Percentiles rank a stretch among this genome's conserved stretches.
Evolutionary conservation across 2,113 vertebrate genomes (phyloP).

Genomic region (Strix aluco): DNA sequence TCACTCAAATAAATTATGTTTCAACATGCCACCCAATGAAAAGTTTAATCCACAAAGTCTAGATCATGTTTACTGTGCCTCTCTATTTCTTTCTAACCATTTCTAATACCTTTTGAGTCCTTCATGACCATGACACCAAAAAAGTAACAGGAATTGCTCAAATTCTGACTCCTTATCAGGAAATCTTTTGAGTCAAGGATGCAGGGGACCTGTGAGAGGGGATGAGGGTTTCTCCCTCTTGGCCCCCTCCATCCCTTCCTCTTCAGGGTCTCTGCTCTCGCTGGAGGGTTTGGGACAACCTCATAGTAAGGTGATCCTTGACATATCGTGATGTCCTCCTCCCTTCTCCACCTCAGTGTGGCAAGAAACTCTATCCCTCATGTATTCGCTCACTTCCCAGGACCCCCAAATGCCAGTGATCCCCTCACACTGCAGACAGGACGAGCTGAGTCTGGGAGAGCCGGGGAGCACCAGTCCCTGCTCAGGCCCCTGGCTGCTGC

Average conservation of each 20-base stretch:
- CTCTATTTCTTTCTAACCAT: not conserved
- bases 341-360: not conserved
- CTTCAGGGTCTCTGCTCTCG: not conserved
- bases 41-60: not conserved
- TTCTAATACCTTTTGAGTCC: not conserved
- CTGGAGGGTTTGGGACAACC: not conserved
- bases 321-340: not conserved
- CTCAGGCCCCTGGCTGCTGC: not conserved
- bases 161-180: not conserved
- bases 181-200: not conserved
- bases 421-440: not conserved
- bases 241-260: not conserved
- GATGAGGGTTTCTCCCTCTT: not conserved
- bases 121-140: not conserved
- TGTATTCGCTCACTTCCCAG: rapidly evolving
- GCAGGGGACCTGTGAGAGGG: not conserved
- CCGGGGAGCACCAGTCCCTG: not conserved
- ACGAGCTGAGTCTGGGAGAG: not conserved
- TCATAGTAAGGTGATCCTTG: not conserved
- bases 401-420: not conserved
- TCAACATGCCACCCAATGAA: not conserved
- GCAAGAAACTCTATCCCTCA: not conserved
- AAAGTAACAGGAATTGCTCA: not conserved
- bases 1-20: conserved; percentile 29
- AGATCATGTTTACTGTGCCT: not conserved